Conservation (phyloP, 2,888 invertebrate genomes). For the Drosophila ochracea region DNA sequence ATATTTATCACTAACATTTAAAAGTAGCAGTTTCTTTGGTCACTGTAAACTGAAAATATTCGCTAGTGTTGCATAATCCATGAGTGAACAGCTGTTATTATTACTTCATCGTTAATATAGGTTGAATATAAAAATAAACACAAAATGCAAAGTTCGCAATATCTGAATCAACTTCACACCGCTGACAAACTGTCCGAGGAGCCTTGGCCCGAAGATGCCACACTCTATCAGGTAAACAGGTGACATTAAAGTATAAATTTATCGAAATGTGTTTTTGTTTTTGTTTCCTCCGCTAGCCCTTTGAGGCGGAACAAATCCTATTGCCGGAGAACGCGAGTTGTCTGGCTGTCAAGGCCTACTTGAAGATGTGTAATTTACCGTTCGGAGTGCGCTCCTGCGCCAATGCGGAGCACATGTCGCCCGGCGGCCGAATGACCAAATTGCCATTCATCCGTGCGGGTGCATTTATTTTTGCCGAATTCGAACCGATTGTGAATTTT, state of each 20-base stretch:
- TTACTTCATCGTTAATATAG: slow-evolving; percentile 71
- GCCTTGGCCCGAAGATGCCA: slow-evolving; percentile 95
- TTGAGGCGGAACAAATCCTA: slow-evolving; percentile 96
- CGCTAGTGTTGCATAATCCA: slow-evolving; percentile 24
- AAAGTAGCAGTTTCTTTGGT: slow-evolving; percentile 15
- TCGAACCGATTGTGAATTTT: slow-evolving; percentile 96
- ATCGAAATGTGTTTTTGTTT: background rate
- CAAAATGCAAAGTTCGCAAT: slow-evolving; percentile 75
- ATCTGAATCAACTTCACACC: slow-evolving; percentile 81
- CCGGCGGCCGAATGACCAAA: slow-evolving; percentile 90
- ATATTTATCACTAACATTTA: background rate
- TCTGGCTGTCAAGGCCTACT: slow-evolving; percentile 95
- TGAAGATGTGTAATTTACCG: slow-evolving; percentile 95
- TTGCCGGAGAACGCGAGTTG: slow-evolving; percentile 97
- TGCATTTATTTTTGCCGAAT: slow-evolving; percentile 94
- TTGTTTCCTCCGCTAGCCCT: slow-evolving; percentile 87
- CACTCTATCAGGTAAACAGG: slow-evolving; percentile 87
- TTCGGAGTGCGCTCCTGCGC: slow-evolving; percentile 92
- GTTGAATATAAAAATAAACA: slow-evolving; percentile 22
- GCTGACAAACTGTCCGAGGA: slow-evolving; percentile 89
- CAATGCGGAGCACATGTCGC: slow-evolving; percentile 99
- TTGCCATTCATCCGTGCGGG: slow-evolving; percentile 97
- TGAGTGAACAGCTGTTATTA: slow-evolving; percentile 58
- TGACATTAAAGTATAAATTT: background rate
- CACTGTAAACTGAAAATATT: background rate